These are phyloP conservation scores for Gasterosteus aculeatus DNA, from an alignment of 2,113 vertebrate genomes.

Conservation along the genomic window DNA sequence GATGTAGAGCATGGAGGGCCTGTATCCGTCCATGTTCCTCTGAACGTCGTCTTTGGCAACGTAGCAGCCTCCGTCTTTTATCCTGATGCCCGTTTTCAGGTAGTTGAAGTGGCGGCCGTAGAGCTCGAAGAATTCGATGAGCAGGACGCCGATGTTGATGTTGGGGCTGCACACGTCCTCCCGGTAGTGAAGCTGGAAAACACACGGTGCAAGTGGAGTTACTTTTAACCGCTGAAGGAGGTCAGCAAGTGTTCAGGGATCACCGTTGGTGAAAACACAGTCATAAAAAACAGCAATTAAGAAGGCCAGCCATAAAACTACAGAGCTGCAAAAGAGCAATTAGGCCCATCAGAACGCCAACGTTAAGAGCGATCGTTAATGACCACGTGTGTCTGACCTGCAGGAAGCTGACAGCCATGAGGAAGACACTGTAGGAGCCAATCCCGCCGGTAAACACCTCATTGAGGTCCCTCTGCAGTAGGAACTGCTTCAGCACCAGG, in stretches of 20 bases:
- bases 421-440: conserved; percentile 97
- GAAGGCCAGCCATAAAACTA: background rate
- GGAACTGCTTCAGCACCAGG: conserved; percentile 98
- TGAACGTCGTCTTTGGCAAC: conserved; percentile 98
- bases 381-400: conserved; percentile 82
- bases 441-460: conserved; percentile 99
- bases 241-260: background rate
- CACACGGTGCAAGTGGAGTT: background rate
- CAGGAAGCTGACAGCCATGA: conserved; percentile 99
- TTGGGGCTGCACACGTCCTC: conserved; percentile 92
- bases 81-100: conserved; percentile 98
- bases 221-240: background rate
- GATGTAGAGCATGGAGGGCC: conserved; percentile 98
- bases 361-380: background rate
- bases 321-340: background rate
- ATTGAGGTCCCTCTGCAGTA: conserved; percentile 97
- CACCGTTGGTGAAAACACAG: background rate
- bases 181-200: conserved; percentile 91
- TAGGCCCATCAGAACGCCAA: background rate
- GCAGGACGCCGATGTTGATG: conserved; percentile 96
- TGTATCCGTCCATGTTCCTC: conserved; percentile 95
- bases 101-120: conserved; percentile 99
- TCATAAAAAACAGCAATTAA: background rate
- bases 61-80: conserved; percentile 97
- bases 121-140: conserved; percentile 99